Evolutionary conservation across 1,140 invertebrate genomes (phyloP), one percentile per base, ranked within the genome.

Genomic region (Lepidurus couesii): DNA sequence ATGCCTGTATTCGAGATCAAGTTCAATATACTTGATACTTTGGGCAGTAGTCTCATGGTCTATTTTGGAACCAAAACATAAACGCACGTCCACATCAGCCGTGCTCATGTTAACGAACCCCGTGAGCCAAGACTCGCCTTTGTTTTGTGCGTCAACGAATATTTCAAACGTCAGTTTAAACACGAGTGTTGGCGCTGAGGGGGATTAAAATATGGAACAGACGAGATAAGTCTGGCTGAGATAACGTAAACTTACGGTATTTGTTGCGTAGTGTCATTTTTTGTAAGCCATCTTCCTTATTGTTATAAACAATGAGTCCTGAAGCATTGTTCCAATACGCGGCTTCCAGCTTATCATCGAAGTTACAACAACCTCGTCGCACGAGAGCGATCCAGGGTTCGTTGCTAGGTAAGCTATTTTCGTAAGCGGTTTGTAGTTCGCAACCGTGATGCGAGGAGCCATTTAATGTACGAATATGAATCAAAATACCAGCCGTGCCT

Each of bases 241-340:
- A 65, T n/a, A 7, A 16, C 7, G 53, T 21, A 65, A 65, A 42
- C 77, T 79, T 79, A 34, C 77, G 11, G 13, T 34, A n/a, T 73
- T 77, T 79, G 6, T 79, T 78, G 53, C 78, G 80, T 43, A 92
- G 86, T 80, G 90, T 90, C 91, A 92, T 92, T 82, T 90, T 91
- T 82, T 92, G 90, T 81, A 92, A 84, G 44, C 84, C 83, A n/a
- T 86, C 86, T 73, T 89, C 88, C 73, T 89, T 86, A 84, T 91
- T 90, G 84, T 93, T 92, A 86, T 93, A 94, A 13, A 94, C 88
- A 45, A 94, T 88, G n/a, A 93, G 90, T 0, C 90, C 92, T 0
- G 88, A 87, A 1, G 92, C 92, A 82, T 91, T 91, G 77, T 87
- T 88, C 44, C 85, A 84, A 83, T 88, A 89, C 16, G 92, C 91